Conservation (phyloP, 1,140 invertebrate genomes). For the Sweltsa coloradensis region DNA sequence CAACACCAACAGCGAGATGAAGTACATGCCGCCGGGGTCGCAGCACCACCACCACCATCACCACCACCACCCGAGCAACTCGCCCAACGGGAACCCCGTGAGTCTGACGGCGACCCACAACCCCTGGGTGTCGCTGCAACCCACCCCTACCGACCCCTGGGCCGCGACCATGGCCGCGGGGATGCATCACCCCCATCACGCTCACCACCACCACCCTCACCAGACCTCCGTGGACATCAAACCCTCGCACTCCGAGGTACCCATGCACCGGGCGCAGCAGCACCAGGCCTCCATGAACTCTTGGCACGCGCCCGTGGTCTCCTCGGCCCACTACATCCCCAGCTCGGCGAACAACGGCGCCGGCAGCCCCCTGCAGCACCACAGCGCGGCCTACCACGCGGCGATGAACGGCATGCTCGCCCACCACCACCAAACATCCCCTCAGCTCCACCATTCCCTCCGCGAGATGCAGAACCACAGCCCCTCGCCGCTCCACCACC, state of each 20-base stretch:
- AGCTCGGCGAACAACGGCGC: slow-evolving; percentile 39
- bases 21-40: slow-evolving; percentile 74
- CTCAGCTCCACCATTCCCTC: slow-evolving; percentile 45
- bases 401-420: slow-evolving; percentile 73
- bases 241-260: slow-evolving; percentile 30
- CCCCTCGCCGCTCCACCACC: slow-evolving; percentile 43
- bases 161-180: slow-evolving; percentile 49
- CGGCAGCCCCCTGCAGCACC: slow-evolving; percentile 58
- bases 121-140: slow-evolving; percentile 73
- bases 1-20: slow-evolving; percentile 80
- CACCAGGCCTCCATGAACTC: slow-evolving; percentile 56
- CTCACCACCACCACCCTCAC: slow-evolving; percentile 29
- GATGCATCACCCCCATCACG: slow-evolving; percentile 50
- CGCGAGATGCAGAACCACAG: slow-evolving; percentile 43
- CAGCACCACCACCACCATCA: slow-evolving; percentile 63
- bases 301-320: slow-evolving; percentile 75
- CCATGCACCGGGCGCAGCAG: slow-evolving; percentile 25
- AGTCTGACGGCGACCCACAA: slow-evolving; percentile 44
- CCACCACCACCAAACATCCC: slow-evolving; percentile 52
- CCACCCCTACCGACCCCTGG: slow-evolving; percentile 59
- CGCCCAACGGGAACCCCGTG: slow-evolving; percentile 43
- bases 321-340: slow-evolving; percentile 64
- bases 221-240: slow-evolving; percentile 25
- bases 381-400: slow-evolving; percentile 54
- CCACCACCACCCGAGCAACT: slow-evolving; percentile 49